phyloP scores from a whole-genome alignment of 2,113 vertebrate species.

The Hippocampus mohnikei region DNA sequence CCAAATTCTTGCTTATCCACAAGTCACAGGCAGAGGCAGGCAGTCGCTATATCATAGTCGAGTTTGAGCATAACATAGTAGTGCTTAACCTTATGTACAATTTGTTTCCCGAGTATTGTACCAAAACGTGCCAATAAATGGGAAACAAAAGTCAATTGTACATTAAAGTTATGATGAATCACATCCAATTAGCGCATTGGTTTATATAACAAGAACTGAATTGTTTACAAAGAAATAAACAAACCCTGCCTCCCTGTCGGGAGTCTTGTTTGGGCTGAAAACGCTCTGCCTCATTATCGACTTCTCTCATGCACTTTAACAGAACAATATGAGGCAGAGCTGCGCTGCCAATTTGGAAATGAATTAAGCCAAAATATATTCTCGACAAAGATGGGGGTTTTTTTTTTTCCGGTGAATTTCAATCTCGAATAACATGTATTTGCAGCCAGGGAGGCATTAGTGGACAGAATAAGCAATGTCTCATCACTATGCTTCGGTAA shows the following conservation, averaged over 20 bases:
- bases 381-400: conserved; percentile 11
- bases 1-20: not conserved
- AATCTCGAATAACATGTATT: conserved; percentile 4
- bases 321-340: conserved; percentile 26
- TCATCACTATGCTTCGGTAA: conserved; percentile 16
- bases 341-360: conserved; percentile 26
- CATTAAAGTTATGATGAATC: not conserved
- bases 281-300: conserved; percentile 18
- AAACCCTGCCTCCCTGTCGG: conserved; percentile 21
- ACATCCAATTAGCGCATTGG: not conserved
- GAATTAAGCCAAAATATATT: conserved; percentile 19
- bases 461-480: conserved; percentile 1
- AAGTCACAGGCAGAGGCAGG: not conserved
- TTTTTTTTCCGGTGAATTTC: conserved; percentile 6
- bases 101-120: not conserved
- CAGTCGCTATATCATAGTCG: not conserved
- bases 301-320: conserved; percentile 14
- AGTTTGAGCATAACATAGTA: not conserved
- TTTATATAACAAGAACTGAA: conserved; percentile 1
- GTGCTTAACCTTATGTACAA: not conserved
- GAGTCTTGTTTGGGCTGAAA: conserved; percentile 45
- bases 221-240: conserved; percentile 15
- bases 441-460: conserved; percentile 8
- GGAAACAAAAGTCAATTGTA: not conserved
- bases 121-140: not conserved